Conservation (phyloP, 1,140 invertebrate species). For the Venturia canescens region DNA sequence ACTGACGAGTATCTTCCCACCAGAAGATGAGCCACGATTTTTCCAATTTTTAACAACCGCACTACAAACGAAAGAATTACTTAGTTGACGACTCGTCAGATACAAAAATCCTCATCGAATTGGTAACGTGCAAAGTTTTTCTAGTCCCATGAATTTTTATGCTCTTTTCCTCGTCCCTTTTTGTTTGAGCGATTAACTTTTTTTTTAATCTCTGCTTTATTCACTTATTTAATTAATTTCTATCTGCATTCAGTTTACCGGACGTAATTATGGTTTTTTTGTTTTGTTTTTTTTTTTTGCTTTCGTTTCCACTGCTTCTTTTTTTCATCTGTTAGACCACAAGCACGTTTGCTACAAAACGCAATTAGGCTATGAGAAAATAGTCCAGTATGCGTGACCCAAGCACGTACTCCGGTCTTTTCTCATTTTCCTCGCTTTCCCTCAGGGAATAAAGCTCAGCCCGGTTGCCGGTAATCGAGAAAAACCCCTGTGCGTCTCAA, state of each 20-base stretch:
- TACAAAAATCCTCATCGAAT: too few species aligned
- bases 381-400: slow-evolving; percentile 20
- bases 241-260: neutral
- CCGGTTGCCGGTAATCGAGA: slow-evolving; percentile 15
- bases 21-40: too few species aligned
- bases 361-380: slow-evolving; percentile 17
- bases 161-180: too few species aligned
- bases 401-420: neutral
- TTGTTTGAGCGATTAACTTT: neutral
- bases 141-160: too few species aligned
- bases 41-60: too few species aligned
- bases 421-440: slow-evolving; percentile 17
- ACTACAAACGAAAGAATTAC: too few species aligned
- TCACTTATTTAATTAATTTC: slow-evolving; percentile 30
- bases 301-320: neutral
- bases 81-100: too few species aligned
- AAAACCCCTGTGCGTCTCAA: slow-evolving; percentile 10
- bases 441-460: neutral
- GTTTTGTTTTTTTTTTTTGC: neutral
- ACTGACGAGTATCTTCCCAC: too few species aligned
- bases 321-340: slow-evolving; percentile 33
- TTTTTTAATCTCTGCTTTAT: neutral
- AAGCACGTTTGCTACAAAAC: slow-evolving; percentile 31
- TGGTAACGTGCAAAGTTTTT: too few species aligned
- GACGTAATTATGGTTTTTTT: neutral